These are phyloP conservation scores for Hermaeophaga mercurialis DNA, from an alignment of 2,888 invertebrate genomes.

Conservation along the genomic window DNA sequence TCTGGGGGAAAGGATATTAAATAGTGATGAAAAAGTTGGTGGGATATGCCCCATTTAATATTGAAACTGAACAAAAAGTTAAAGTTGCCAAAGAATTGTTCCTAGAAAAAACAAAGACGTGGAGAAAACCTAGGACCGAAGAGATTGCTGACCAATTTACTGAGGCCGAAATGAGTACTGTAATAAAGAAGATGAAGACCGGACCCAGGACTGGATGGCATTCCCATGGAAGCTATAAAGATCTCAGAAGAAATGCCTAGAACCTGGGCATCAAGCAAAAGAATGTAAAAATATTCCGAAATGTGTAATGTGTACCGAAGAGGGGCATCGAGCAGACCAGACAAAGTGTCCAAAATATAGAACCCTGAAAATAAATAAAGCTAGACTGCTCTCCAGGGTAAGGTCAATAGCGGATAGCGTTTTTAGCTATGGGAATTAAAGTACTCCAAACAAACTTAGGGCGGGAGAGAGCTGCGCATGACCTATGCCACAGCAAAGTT, in stretches of 20 bases:
- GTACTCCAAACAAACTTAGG: not conserved
- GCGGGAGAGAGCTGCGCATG: not conserved
- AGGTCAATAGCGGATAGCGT: not conserved
- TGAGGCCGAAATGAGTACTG: too few relatives aligned
- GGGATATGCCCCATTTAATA: too few relatives aligned
- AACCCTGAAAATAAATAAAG: not conserved
- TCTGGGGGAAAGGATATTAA: not conserved
- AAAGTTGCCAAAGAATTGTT: not conserved
- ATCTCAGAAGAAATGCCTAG: not conserved
- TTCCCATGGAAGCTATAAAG: not conserved
- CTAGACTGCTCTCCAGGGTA: not conserved
- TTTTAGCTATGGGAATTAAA: not conserved
- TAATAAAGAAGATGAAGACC: not conserved
- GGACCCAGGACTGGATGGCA: not conserved
- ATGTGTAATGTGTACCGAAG: not conserved
- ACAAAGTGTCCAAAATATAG: conserved; percentile 12
- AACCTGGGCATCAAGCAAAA: conserved; percentile 1
- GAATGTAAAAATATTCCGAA: conserved; percentile 5
- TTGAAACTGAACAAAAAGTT: not conserved
- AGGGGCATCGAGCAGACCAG: conserved; percentile 10
- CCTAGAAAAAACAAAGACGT: not conserved
- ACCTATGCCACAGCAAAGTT: not conserved
- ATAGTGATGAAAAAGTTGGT: too few relatives aligned
- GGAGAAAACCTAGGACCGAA: not conserved
- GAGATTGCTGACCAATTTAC: too few relatives aligned